Base-by-base conservation (phyloP, 1,140 invertebrate species). In the Cephus cinctus region DNA sequence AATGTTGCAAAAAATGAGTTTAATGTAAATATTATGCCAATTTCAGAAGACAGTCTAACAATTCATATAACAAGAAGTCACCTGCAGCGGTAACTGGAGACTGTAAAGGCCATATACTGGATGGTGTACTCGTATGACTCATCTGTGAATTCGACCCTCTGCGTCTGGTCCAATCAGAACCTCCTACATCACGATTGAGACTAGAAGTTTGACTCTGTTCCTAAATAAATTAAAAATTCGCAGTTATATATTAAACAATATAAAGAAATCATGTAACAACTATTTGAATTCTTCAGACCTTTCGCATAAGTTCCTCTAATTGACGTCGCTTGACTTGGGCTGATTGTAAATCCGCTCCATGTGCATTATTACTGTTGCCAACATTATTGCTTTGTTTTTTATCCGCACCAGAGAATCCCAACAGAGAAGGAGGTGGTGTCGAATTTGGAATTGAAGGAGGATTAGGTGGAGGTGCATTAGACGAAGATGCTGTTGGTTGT, bases 251-350 rank as follows among this genome's bases (percentile, higher is more conserved):
- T n/a, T 31, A 47, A 25, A 5, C 20, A 50, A 38, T 50, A 2
- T 25, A 12, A 16, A 16, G 12, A 36, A 9, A 16, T 18, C 11
- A 16, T 47, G 5, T 15, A 12, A 52, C 46, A 22, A 46, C 38
- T 3, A 18, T 40, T 19, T 43, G 23, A 34, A 19, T 39, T 22
- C 38, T 44, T 21, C 18, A 16, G 18, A 73, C 69, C 65, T 78
- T 78, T 34, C 60, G 53, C 49, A 73, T 57, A 19, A 71, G 44
- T 51, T 75, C 69, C 41, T 75, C 74, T 5, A 73, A 44, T 45
- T 71, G 67, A 20, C 61, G 52, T 36, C 56, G 59, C 55, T 74
- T 75, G 5, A 53, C 45, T 41, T 71, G 68, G 4, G 41, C 36
- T 16, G 55, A 52, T 19, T 66, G 58, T 27, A 43, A 32, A 9